Percentiles rank a stretch among this genome's conserved stretches.
phyloP scores from a whole-genome alignment of 2,113 vertebrate species.

The Syngnathus scovelli region DNA sequence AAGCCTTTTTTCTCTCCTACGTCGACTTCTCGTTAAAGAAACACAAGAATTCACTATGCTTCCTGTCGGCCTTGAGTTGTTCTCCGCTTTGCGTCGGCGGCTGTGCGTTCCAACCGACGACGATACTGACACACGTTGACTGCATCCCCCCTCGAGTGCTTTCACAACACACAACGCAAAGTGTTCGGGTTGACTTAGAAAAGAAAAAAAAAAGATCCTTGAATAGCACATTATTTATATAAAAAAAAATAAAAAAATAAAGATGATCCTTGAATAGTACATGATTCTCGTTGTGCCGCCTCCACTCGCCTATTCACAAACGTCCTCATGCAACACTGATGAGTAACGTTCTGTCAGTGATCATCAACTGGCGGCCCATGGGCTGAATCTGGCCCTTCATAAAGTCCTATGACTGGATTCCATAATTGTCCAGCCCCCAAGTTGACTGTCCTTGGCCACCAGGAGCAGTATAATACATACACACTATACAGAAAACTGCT shows the following conservation, averaged over 20 bases:
- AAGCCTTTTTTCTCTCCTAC: background rate
- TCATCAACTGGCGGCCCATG: no score
- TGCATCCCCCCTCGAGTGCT: background rate
- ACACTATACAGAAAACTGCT: no score
- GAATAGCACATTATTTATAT: background rate
- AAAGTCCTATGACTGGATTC: no score
- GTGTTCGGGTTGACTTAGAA: background rate
- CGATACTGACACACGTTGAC: background rate
- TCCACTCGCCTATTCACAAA: background rate
- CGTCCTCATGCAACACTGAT: background rate
- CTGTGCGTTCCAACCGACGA: background rate
- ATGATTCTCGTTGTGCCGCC: constrained; percentile 1
- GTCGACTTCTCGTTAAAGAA: background rate
- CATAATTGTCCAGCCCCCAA: no score
- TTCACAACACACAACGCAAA: background rate
- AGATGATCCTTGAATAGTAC: background rate
- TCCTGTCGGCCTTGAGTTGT: constrained; percentile 5
- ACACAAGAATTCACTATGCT: background rate
- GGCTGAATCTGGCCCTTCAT: no score
- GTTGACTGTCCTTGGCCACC: no score
- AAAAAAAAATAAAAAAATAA: background rate
- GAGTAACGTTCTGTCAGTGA: background rate
- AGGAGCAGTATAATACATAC: no score
- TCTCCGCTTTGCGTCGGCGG: background rate
- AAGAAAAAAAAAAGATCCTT: background rate